Conservation (phyloP, 2,797 vertebrate genomes). For the Eptatretus atami region DNA sequence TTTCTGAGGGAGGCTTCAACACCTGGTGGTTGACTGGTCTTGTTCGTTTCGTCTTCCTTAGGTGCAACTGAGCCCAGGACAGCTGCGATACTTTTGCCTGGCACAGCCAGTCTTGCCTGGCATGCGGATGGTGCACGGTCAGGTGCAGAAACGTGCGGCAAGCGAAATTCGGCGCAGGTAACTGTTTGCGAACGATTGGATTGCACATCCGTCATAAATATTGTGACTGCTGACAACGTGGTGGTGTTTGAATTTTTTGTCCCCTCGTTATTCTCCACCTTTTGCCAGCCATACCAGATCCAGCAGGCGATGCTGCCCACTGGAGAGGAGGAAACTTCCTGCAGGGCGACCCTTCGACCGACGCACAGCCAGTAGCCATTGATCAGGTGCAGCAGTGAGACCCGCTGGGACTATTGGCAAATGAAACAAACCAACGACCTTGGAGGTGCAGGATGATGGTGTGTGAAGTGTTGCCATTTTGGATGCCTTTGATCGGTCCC, state of each 20-base stretch:
- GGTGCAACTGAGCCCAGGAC: conserved; percentile 79
- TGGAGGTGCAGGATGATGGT: no score
- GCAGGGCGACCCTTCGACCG: conserved; percentile 39
- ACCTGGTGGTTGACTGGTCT: no score
- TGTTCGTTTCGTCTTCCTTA: conserved; percentile 13
- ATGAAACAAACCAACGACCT: no score
- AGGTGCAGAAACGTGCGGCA: conserved; percentile 69
- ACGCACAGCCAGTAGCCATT: conserved; percentile 14
- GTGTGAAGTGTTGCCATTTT: no score
- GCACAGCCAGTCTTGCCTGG: conserved; percentile 79
- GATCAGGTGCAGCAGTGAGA: conserved; percentile 4
- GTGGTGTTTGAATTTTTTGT: background rate
- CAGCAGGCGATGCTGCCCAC: conserved; percentile 98
- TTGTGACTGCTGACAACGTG: background rate
- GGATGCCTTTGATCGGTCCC: no score
- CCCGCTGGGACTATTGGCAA: no score
- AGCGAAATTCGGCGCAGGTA: conserved; percentile 57
- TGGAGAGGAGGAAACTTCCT: conserved; percentile 75
- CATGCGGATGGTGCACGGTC: conserved; percentile 87
- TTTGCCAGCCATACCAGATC: conserved; percentile 89
- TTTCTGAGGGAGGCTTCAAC: no score
- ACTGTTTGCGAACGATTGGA: conserved; percentile 6
- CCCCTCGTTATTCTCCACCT: conserved; percentile 5
- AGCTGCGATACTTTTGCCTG: conserved; percentile 84
- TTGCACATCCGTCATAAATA: background rate